Evolutionary conservation across 2,113 vertebrate genomes (phyloP), one percentile per base, ranked within the genome.

Genomic region (Gavialis gangeticus): DNA sequence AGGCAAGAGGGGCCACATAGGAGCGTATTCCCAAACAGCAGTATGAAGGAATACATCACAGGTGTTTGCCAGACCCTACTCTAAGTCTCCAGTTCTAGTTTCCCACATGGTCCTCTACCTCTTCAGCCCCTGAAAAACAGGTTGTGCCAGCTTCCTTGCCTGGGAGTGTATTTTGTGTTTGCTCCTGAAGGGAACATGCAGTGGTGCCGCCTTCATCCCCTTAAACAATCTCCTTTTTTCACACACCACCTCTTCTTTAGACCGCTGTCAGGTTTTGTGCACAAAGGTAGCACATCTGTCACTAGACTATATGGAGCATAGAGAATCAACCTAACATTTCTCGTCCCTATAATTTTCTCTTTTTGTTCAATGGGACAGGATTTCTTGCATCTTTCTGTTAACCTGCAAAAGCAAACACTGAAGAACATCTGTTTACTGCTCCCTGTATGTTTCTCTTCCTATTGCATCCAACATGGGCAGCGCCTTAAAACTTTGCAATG

Each of bases 121-220:
- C 93, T 79, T 66, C 62, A 58, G 28, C 67, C 67, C 71, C 28
- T 0, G 0, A 14, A 37, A 63, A 18, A n/a, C 12, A 73, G 6
- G 7, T 4, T 67, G 62, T 6, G 62, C 28, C n/a, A 69, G 34
- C 5, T 66, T 28, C 80, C 5, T 30, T 67, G 22, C 22, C 60
- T 87, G 18, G 13, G 2, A 37, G 12, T 73, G 34, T 73, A 71
- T 73, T 19, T 2, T 27, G 66, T 14, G 0, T 71, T 59, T 63
- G 34, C 55, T 25, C 1, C 0, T 0, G 62, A 1, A 22, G 22
- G 57, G 12, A 82, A 17, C 3, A 75, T 0, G 0, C n/a, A 17
- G 25, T 1, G 0, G 14, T 19, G 28, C 24, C 59, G n/a, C 54
- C 81, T 77, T 69, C 28, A 10, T 34, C 1, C 1, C 10, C 10